Percentiles rank a stretch among this genome's conserved stretches.
These are phyloP conservation scores for Odontomachus brunneus DNA, from an alignment of 1,140 invertebrate genomes.

Conservation along the genomic window DNA sequence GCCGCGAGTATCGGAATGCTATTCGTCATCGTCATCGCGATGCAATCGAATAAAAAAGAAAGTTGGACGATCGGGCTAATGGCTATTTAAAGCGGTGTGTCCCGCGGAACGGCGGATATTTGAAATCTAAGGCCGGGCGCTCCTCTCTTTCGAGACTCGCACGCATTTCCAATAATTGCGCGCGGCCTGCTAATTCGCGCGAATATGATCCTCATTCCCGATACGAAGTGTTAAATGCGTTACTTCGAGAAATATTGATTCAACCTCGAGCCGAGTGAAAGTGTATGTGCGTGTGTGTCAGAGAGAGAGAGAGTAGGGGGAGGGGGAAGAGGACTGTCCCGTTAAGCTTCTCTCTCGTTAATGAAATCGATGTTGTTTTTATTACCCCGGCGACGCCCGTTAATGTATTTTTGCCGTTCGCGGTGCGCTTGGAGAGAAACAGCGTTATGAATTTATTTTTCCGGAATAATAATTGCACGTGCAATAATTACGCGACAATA, in stretches of 20 bases:
- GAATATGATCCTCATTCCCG: conserved; percentile 9
- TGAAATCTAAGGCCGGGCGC: not conserved
- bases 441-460: conserved; percentile 18
- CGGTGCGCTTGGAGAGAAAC: not conserved
- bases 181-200: not conserved
- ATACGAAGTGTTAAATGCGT: not conserved
- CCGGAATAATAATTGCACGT: conserved; percentile 15
- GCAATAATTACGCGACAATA: no score
- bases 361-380: conserved; percentile 9
- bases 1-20: conserved; percentile 48
- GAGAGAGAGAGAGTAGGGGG: no score
- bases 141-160: not conserved
- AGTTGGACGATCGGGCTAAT: conserved; percentile 34
- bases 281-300: no score
- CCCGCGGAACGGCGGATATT: not conserved
- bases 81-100: conserved; percentile 35
- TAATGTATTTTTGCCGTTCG: conserved; percentile 19
- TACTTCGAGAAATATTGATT: conserved; percentile 20
- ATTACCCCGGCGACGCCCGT: not conserved
- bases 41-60: conserved; percentile 43
- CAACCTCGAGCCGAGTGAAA: no score
- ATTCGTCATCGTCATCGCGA: conserved; percentile 58
- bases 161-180: conserved; percentile 13
- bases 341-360: not conserved
- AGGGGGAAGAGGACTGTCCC: no score